phyloP scores from a whole-genome alignment of 2,888 invertebrate species.

The Gerris lacustris region DNA sequence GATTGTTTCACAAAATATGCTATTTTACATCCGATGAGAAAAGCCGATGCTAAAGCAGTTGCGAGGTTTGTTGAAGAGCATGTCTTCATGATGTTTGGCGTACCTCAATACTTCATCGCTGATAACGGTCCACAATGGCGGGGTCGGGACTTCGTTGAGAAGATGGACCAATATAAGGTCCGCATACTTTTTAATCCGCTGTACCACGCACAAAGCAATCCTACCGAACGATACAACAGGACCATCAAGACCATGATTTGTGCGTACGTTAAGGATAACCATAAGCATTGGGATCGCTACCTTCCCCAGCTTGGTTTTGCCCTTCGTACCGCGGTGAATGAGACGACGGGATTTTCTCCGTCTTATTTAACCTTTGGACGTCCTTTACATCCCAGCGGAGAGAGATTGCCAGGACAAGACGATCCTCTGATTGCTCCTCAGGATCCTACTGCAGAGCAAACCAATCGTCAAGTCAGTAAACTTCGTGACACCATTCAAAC shows the following conservation, averaged over 20 bases:
- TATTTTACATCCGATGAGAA: conserved; percentile 29
- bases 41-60: conserved; percentile 24
- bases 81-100: conserved; percentile 27
- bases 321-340: conserved; percentile 11
- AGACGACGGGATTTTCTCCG: conserved; percentile 21
- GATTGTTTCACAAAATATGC: conserved; percentile 26
- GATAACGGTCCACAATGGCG: conserved; percentile 29
- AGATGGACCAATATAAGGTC: conserved; percentile 18
- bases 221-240: conserved; percentile 26
- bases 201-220: conserved; percentile 31
- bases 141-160: conserved; percentile 15
- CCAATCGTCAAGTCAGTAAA: no score
- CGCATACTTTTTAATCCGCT: conserved; percentile 18
- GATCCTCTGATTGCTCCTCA: no score
- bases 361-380: conserved; percentile 12
- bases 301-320: conserved; percentile 28
- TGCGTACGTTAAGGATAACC: no score
- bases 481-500: no score
- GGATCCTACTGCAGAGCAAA: no score
- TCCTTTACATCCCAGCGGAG: no score
- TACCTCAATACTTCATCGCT: conserved; percentile 24
- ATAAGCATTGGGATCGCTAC: conserved; percentile 7
- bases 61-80: conserved; percentile 17
- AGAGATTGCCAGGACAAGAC: no score
- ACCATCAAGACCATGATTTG: no score